A percentile compares a stretch with the other conserved stretches of the same genome.
phyloP scores from a whole-genome alignment of 2,888 invertebrate species.

The Drosophila aldrichi region DNA sequence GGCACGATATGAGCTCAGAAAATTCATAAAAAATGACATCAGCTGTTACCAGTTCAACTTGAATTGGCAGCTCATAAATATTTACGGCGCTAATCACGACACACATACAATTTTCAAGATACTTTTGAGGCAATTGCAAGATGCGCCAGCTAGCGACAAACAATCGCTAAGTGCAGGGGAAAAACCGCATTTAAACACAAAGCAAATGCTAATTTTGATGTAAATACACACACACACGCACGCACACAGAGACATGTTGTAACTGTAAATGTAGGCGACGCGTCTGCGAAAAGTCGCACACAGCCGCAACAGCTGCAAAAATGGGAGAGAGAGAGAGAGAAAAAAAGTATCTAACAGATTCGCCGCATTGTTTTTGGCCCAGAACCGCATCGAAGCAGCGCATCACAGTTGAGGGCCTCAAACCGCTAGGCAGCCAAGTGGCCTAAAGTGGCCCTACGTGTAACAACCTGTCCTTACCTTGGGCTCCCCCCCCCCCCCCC shows the following conservation, averaged over 20 bases:
- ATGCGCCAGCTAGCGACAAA: conserved; percentile 25
- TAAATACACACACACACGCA: conserved; percentile 15
- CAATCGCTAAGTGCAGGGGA: conserved; percentile 9
- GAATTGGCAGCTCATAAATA: conserved; percentile 74
- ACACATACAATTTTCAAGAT: conserved; percentile 42
- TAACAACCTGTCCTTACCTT: conserved; percentile 1
- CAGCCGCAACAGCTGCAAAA: conserved; percentile 43
- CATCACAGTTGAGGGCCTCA: conserved; percentile 24
- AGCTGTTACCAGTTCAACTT: conserved; percentile 72
- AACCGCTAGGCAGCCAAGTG: conserved; percentile 55
- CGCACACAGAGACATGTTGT: not conserved
- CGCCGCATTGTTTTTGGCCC: conserved; percentile 72
- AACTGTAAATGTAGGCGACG: conserved; percentile 57
- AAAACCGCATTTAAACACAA: conserved; percentile 67
- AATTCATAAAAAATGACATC: conserved; percentile 47
- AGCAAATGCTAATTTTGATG: conserved; percentile 71
- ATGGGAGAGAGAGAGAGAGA: not conserved
- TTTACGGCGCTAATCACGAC: conserved; percentile 58
- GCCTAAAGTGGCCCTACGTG: conserved; percentile 44
- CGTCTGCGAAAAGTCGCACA: conserved; percentile 64
- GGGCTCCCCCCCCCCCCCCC: no score
- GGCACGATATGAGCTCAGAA: conserved; percentile 68
- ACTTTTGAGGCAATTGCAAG: conserved; percentile 28
- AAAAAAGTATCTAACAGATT: conserved; percentile 53
- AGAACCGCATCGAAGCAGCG: conserved; percentile 77